Conservation (phyloP, 2,888 invertebrate species). For the Drosophila formosana region DNA sequence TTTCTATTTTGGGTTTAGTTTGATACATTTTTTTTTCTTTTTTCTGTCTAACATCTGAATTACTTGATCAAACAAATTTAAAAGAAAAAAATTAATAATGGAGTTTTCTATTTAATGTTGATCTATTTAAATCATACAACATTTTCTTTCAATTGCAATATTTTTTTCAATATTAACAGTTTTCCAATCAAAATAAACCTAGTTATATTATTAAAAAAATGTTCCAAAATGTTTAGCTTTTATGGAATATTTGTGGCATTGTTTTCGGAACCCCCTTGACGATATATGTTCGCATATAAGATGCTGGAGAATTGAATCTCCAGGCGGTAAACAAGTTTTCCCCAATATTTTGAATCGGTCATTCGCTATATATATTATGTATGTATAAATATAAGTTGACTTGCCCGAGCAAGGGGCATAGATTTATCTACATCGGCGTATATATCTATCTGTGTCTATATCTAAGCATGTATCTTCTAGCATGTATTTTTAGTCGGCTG, state of each 20-base stretch:
- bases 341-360: constrained; percentile 47
- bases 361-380: constrained; percentile 37
- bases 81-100: too few relatives aligned
- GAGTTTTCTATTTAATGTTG: too few relatives aligned
- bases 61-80: too few relatives aligned
- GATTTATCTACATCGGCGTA: constrained; percentile 37
- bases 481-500: constrained; percentile 70
- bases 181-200: too few relatives aligned
- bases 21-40: too few relatives aligned
- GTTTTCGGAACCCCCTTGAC: constrained; percentile 8
- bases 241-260: background rate
- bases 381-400: constrained; percentile 17
- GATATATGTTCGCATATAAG: background rate
- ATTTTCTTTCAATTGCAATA: too few relatives aligned
- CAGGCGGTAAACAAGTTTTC: constrained; percentile 20
- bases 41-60: too few relatives aligned
- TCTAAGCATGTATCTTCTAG: constrained; percentile 25
- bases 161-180: too few relatives aligned
- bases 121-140: too few relatives aligned
- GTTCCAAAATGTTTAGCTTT: background rate
- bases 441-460: constrained; percentile 18
- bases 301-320: constrained; percentile 41
- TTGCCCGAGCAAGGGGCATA: constrained; percentile 24
- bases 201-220: background rate
- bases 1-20: too few relatives aligned